Base-by-base conservation (phyloP, 2,888 invertebrate genomes). In the Pollenia angustigena region DNA sequence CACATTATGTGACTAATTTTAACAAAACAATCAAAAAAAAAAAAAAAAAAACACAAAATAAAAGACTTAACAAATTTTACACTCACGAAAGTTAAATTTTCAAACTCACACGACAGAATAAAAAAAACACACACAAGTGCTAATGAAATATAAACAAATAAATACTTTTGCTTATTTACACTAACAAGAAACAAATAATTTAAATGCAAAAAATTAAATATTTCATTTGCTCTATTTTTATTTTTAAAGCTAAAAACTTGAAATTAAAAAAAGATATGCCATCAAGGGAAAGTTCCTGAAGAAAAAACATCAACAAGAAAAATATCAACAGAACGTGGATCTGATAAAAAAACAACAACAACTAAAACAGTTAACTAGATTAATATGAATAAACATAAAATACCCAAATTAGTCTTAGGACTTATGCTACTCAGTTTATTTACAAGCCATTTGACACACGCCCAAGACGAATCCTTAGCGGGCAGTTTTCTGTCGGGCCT, bases 401-500 rank as follows among this genome's bases (percentile, higher is more conserved):
- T 87, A 62, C 75, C 88, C 72, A 79, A 88, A 50, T 79, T 90
- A 60, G 87, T 89, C 82, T 83, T 89, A 69, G 83, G 88, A 78
- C 87, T 90, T 76, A 75, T 87, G 12, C 71, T 89, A 58, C 66
- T 89, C 16, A 68, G 81, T 16, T 32, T 83, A n/a, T 23, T 46
- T 0, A 58, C 62, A 32, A 18, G 56, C 1, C 74, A 71, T 6
- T 40, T 46, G n/a, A 23, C 68, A 71, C 72, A 78, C 9, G 89
- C 85, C 12, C 88, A 96, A 94, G 97, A 97, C 92, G 97, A 97
- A 90, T 97, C 97, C 71, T 94, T 97, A 91, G 96, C 97, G 87
- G 96, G 97, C 91, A 97, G 97, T 91, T 96, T 97, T 93, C 94
- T 97, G 80, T 97, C 97, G 93, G 97, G 97, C 90, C 94, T 98